A percentile compares a stretch with the other conserved stretches of the same genome.
Conservation (phyloP, 2,113 vertebrate species). For the Galbula dea region DNA sequence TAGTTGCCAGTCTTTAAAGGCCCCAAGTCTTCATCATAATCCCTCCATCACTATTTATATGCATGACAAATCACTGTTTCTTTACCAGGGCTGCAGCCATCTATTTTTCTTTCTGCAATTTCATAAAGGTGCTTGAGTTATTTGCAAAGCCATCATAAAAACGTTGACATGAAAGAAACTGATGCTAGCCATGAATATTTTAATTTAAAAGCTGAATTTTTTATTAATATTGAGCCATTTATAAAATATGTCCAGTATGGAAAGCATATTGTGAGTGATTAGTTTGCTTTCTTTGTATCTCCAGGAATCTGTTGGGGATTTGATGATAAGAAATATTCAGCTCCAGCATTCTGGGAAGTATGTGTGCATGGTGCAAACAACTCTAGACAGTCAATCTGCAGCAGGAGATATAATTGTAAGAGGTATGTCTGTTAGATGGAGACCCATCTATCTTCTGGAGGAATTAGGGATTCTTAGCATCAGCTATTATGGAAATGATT, state of each 20-base stretch:
- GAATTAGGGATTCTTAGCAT: background rate
- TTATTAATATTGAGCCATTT: constrained; percentile 48
- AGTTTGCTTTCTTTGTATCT: constrained; percentile 21
- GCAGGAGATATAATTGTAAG: constrained; percentile 82
- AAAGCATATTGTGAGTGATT: constrained; percentile 25
- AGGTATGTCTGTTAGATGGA: constrained; percentile 72
- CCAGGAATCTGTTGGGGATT: constrained; percentile 85
- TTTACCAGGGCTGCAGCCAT: constrained; percentile 17
- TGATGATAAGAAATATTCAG: constrained; percentile 91
- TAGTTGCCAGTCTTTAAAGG: background rate
- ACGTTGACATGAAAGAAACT: constrained; percentile 29
- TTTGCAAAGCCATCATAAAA: constrained; percentile 59
- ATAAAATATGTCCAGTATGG: background rate
- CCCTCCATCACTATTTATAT: background rate
- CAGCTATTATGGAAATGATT: background rate
- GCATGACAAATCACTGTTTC: constrained; percentile 9
- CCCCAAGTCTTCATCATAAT: background rate
- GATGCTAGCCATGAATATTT: constrained; percentile 49
- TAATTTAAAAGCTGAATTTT: constrained; percentile 51
- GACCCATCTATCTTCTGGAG: background rate
- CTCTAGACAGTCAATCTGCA: constrained; percentile 85
- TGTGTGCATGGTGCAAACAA: constrained; percentile 82
- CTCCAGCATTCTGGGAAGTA: constrained; percentile 88
- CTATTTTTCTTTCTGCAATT: constrained; percentile 54
- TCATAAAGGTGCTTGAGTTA: constrained; percentile 37